Evolutionary conservation across 2,888 invertebrate species (phyloP).

Genomic region (Standfussiana lucernea): DNA sequence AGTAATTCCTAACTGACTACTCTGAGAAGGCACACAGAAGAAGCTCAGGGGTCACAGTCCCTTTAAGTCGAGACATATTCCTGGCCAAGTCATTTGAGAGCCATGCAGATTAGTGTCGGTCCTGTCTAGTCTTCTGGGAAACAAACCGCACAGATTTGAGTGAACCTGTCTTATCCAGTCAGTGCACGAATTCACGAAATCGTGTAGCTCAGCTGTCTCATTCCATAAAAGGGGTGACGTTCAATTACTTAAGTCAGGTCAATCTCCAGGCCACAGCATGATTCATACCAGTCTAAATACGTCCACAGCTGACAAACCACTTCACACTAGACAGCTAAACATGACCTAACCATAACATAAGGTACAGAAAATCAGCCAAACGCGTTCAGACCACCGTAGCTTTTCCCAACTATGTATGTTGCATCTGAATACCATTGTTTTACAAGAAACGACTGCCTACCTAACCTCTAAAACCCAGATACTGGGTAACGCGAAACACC

Average conservation of each 20-base stretch:
- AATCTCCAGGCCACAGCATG: neutral
- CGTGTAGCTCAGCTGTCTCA: neutral
- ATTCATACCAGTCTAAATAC: neutral
- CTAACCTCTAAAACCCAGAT: neutral
- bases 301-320: neutral
- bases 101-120: neutral
- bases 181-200: neutral
- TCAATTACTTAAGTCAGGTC: constrained; percentile 1
- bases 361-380: neutral
- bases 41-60: neutral
- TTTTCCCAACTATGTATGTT: neutral
- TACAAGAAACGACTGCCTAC: neutral
- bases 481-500: neutral
- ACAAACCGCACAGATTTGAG: neutral
- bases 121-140: neutral
- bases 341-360: neutral
- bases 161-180: neutral
- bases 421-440: neutral
- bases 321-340: neutral
- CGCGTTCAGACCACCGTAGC: neutral
- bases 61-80: neutral
- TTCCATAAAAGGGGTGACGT: neutral
- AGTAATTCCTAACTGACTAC: neutral
- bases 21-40: neutral
- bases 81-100: neutral